Conservation (phyloP, 2,888 invertebrate genomes). For the Temnothorax rugatulus region DNA sequence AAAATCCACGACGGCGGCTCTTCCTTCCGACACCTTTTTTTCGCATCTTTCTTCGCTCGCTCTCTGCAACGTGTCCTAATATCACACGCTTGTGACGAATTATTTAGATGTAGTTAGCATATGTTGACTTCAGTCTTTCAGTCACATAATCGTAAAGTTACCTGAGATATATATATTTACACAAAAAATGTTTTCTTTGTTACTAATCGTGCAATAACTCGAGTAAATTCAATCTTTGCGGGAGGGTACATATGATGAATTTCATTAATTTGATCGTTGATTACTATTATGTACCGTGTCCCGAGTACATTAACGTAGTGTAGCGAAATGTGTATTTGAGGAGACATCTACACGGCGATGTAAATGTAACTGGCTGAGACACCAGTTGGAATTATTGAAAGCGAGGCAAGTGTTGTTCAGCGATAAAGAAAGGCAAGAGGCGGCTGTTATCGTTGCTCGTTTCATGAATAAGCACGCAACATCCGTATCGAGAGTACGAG, state of each 20-base stretch:
- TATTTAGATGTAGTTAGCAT: not conserved
- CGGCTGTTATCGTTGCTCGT: conserved; percentile 72
- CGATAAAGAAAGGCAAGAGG: conserved; percentile 73
- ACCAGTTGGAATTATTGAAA: conserved; percentile 72
- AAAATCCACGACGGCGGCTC: conserved; percentile 76
- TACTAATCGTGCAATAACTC: not conserved
- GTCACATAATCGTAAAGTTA: not conserved
- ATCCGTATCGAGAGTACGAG: conserved; percentile 70
- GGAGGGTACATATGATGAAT: not conserved
- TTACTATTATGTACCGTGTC: conserved; percentile 10
- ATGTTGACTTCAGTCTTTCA: not conserved
- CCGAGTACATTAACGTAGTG: not conserved
- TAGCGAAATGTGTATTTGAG: conserved; percentile 59
- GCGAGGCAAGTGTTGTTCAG: conserved; percentile 64
- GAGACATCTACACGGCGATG: conserved; percentile 66
- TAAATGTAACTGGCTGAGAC: conserved; percentile 67
- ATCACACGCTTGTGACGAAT: conserved; percentile 2
- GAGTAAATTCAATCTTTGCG: conserved; percentile 12
- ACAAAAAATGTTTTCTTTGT: not conserved
- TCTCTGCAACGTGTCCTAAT: not conserved
- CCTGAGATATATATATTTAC: too few relatives aligned
- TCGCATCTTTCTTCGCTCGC: conserved; percentile 33
- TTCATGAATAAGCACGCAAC: conserved; percentile 76
- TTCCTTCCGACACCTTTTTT: conserved; percentile 22
- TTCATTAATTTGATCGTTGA: conserved; percentile 22